Evolutionary conservation across 2,113 vertebrate genomes (phyloP).

Genomic region (Ochotona princeps): DNA sequence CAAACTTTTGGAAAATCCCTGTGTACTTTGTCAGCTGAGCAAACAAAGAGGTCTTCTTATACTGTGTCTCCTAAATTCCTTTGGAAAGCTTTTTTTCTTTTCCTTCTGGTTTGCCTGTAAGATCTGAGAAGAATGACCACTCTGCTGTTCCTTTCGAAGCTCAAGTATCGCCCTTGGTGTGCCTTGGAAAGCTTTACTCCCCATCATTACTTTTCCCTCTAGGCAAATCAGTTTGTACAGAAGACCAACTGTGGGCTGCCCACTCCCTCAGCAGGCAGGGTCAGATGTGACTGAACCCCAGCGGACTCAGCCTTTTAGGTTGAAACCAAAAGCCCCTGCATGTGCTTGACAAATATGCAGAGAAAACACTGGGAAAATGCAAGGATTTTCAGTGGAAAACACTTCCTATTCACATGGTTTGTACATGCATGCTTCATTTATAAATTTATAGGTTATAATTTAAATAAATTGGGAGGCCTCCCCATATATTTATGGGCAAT

Average conservation of each 20-base stretch:
- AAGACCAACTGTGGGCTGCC: not conserved
- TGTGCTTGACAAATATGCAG: not conserved
- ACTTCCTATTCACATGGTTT: conserved; percentile 19
- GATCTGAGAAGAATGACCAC: not conserved
- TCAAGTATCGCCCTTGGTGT: not conserved
- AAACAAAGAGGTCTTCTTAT: not conserved
- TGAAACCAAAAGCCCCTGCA: conserved; percentile 15
- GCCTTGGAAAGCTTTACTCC: not conserved
- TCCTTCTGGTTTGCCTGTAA: not conserved
- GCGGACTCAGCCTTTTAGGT: not conserved
- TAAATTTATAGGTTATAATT: not conserved
- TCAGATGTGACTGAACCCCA: not conserved
- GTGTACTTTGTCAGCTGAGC: not conserved
- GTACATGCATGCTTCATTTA: conserved; percentile 39
- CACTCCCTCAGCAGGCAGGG: not conserved
- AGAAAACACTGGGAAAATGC: not conserved
- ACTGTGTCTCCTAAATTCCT: not conserved
- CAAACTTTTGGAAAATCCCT: too few relatives aligned
- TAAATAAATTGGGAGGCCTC: conserved; percentile 48
- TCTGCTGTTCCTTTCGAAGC: not conserved
- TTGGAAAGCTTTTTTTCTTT: not conserved
- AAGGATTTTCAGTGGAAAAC: conserved; percentile 38
- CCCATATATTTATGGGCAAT: not conserved
- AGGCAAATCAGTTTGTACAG: not conserved
- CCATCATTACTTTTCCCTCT: not conserved